These are phyloP conservation scores for Thripadectes ignobilis DNA, from an alignment of 2,797 vertebrate species.

Conservation along the genomic window DNA sequence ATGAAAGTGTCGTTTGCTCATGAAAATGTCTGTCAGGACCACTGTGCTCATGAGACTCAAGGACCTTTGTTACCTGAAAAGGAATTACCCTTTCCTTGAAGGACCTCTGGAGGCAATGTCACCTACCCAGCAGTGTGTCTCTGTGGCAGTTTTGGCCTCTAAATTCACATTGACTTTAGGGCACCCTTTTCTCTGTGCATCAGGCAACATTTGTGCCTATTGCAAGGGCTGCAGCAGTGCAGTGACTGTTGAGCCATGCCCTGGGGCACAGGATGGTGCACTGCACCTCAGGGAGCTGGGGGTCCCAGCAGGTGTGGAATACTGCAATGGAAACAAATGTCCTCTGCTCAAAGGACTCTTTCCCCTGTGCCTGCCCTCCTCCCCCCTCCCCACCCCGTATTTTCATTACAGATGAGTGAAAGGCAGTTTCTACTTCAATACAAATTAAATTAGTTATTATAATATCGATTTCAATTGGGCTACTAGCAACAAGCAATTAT, in stretches of 20 bases:
- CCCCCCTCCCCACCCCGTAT: background rate
- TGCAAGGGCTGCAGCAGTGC: background rate
- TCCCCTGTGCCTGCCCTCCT: accelerated
- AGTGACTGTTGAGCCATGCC: background rate
- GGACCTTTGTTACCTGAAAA: background rate
- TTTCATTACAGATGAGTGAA: background rate
- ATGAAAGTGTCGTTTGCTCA: background rate
- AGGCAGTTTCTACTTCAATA: background rate
- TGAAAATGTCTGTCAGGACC: background rate
- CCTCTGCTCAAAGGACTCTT: background rate
- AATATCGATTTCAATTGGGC: background rate
- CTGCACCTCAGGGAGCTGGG: background rate
- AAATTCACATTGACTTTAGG: background rate
- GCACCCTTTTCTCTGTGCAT: background rate
- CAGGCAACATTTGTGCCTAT: background rate
- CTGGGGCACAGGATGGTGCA: background rate
- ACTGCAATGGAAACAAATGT: background rate
- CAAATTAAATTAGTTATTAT: slow-evolving; percentile 5
- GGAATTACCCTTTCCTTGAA: background rate
- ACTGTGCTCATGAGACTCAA: background rate
- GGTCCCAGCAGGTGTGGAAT: background rate
- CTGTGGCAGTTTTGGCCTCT: background rate
- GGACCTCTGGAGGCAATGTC: background rate
- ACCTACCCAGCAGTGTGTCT: background rate
- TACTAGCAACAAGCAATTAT: background rate